Base-by-base conservation (phyloP, 2,113 vertebrate genomes). In the Melanerpes aurifrons region DNA sequence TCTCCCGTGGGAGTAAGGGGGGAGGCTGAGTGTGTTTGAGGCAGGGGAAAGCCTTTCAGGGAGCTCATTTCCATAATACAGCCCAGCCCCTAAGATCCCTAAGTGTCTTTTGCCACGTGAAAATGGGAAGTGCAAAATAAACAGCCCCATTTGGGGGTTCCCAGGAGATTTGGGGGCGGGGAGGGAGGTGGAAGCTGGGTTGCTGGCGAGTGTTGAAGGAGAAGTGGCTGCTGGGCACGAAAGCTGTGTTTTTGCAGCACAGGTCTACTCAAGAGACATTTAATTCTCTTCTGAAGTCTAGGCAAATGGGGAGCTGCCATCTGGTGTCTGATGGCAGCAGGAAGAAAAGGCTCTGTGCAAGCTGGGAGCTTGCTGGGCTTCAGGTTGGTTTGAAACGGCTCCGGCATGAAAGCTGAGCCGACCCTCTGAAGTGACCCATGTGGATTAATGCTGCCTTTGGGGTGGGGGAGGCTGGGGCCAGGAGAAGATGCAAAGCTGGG, bases 301-400 rank as follows among this genome's bases (percentile, higher is more conserved):
- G 82, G 82, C 32, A 19, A 28, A 54, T 0, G 6, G 91, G 92
- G 89, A 95, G 91, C 91, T 93, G 95, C 94, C 94, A 93, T 95
- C 91, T 94, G 94, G 50, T 94, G 95, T 93, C 95, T 93, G 91
- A 67, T 67, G 95, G 80, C 82, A 94, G 89, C 22, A 2, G 15
- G 47, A 22, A 29, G 35, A 79, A 63, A 76, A 45, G 35, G 82
- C 28, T 48, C 50, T 40, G 53, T 24, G 61, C 22, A 16, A 61
- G 66, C 10, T 20, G 78, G 59, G 82, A 64, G 63, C 81, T 95
- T 37, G 47, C 40, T 9, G 64, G 57, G 69, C 43, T 78, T 57
- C 73, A 1, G 29, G 2, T 54, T 40, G 12, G 10, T 58, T 47
- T 45, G 58, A 63, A 87, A 74, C 1, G 16, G 62, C 87, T 43